Conservation (phyloP, 1,140 invertebrate genomes). For the Melipona quadrifasciata region DNA sequence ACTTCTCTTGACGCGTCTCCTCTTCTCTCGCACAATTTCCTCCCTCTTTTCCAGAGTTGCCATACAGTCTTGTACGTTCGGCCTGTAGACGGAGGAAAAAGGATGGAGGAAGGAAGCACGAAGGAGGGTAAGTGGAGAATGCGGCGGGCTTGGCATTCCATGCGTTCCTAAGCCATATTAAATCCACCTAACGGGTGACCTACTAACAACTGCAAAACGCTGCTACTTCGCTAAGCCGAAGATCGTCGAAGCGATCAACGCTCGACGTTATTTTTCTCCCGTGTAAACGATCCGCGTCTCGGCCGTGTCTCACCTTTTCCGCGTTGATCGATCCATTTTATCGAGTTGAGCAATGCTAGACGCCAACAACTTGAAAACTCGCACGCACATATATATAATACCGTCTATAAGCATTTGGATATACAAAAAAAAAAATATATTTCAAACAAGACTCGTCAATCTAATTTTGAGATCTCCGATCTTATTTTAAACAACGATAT, state of each 20-base stretch:
- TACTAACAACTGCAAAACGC: slow-evolving; percentile 17
- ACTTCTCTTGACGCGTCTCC: background rate
- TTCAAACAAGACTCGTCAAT: no score
- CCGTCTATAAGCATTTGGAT: background rate
- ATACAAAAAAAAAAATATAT: no score
- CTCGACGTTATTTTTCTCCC: background rate
- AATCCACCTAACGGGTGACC: slow-evolving; percentile 63
- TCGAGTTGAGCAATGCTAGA: background rate
- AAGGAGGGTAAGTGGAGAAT: slow-evolving; percentile 40
- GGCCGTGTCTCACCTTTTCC: background rate
- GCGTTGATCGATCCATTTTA: background rate
- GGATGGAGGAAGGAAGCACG: slow-evolving; percentile 47
- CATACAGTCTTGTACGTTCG: background rate
- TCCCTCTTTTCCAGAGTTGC: slow-evolving; percentile 36
- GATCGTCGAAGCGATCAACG: background rate
- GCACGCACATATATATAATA: background rate
- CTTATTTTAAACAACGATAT: no score
- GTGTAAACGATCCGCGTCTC: background rate
- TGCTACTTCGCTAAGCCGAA: background rate
- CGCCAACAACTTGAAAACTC: background rate
- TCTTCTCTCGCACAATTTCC: slow-evolving; percentile 57
- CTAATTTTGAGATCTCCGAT: no score
- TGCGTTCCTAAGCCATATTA: slow-evolving; percentile 63
- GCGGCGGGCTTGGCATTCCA: slow-evolving; percentile 51
- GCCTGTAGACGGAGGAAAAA: slow-evolving; percentile 26